These are phyloP conservation scores for Halocynthia aurantium DNA, from an alignment of 23 tunicate species.

Conservation along the genomic window DNA sequence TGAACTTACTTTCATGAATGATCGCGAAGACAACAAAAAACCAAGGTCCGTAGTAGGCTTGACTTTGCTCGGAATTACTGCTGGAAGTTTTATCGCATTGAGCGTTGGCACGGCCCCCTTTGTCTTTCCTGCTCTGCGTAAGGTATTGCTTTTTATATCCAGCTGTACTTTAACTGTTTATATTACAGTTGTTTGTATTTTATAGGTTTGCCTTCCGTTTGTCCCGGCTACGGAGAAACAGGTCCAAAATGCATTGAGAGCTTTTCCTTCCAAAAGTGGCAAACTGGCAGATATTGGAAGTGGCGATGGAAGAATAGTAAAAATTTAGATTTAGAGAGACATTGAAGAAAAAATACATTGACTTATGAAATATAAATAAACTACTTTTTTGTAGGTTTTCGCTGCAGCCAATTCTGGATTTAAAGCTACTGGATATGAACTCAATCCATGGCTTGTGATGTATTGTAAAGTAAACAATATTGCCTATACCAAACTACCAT, in stretches of 20 bases:
- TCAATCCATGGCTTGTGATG: slow-evolving; percentile 62
- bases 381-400: slow-evolving; percentile 31
- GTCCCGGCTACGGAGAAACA: slow-evolving; percentile 73
- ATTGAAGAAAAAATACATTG: not conserved
- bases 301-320: slow-evolving; percentile 93
- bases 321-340: not conserved
- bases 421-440: slow-evolving; percentile 60
- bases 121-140: slow-evolving; percentile 59
- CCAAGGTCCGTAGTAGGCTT: slow-evolving; percentile 28
- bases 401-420: slow-evolving; percentile 47
- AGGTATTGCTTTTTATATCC: slow-evolving; percentile 13
- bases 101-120: slow-evolving; percentile 36
- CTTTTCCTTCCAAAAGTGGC: slow-evolving; percentile 30
- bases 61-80: slow-evolving; percentile 33
- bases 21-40: not conserved
- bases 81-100: slow-evolving; percentile 37
- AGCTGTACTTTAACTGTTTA: not conserved
- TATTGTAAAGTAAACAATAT: slow-evolving; percentile 52
- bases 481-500: not conserved
- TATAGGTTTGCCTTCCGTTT: slow-evolving; percentile 71
- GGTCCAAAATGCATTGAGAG: slow-evolving; percentile 51
- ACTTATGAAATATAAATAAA: not conserved
- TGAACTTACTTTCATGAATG: no score
- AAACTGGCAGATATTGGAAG: slow-evolving; percentile 88
- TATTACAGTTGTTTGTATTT: not conserved